Base-by-base conservation (phyloP, 2,113 vertebrate species). In the Catharus minimus region DNA sequence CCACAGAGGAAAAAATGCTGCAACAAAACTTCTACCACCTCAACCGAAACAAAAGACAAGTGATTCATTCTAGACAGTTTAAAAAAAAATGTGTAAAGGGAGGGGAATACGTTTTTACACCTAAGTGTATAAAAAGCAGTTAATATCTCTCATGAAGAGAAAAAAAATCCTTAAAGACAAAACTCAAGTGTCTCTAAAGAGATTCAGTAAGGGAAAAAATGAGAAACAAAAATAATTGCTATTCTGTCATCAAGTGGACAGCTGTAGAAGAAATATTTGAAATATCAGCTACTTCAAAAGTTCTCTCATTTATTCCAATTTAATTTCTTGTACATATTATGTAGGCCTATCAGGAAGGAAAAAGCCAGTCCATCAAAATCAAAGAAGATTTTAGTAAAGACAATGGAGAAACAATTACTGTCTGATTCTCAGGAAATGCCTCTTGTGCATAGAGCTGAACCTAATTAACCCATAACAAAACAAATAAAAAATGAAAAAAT, bases 301-400 rank as follows among this genome's bases (percentile, higher is more conserved):
- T 18, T 66, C 24, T 60, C 44, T 53, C 5, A 7, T 72, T 84
- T 80, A 62, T 58, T 41, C 4, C 16, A 39, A 26, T 80, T 91
- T 69, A 2, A 20, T 71, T 78, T 82, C 19, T 79, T 76, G 9
- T 23, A 66, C 19, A 5, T 36, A 23, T 52, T 53, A 27, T 41
- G 18, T n/a, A 82, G 21, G 36, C 58, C 26, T 91, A 44, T 33
- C 9, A 88, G 53, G 10, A 32, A 85, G 11, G 38, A 38, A 77
- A 87, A 82, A 61, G 2, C 4, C 14, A 80, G 24, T 39, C 50
- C 82, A 19, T 53, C 15, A 80, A 90, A 94, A 77, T 71, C 52
- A 83, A 90, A 88, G n/a, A 15, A 90, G 15, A 8, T 78, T 83
- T 83, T 78, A 67, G 6, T 77, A 80, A 82, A 67, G 39, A 56